These are phyloP conservation scores for Euura lappo DNA, from an alignment of 1,140 invertebrate species.

Conservation along the genomic window DNA sequence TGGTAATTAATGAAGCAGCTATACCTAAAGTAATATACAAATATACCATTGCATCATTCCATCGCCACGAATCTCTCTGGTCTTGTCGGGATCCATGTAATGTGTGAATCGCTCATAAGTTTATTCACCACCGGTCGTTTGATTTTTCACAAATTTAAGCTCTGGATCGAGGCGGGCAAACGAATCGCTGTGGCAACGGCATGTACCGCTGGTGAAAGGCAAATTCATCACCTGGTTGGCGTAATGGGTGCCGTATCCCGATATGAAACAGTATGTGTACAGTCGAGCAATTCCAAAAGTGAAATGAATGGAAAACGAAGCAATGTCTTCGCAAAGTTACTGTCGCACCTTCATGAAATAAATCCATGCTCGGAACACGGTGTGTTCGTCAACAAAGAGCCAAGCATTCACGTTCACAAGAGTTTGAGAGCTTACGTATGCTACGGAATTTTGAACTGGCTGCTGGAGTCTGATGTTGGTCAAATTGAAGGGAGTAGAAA, in stretches of 20 bases:
- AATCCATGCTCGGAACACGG: constrained; percentile 27
- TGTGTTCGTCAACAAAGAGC: constrained; percentile 31
- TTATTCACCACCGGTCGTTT: too few species aligned
- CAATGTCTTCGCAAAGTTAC: constrained; percentile 34
- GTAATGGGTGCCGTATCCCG: constrained; percentile 37
- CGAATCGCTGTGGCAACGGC: constrained; percentile 42
- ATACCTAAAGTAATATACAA: too few species aligned
- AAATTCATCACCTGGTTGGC: constrained; percentile 38
- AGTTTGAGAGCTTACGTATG: constrained; percentile 52
- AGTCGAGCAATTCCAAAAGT: background rate
- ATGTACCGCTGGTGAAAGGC: constrained; percentile 29
- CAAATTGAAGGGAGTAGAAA: constrained; percentile 22
- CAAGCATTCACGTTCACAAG: constrained; percentile 20
- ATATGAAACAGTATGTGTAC: constrained; percentile 28
- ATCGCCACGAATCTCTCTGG: too few species aligned
- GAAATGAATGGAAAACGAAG: constrained; percentile 12
- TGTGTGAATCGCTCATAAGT: too few species aligned
- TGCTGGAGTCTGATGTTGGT: constrained; percentile 19
- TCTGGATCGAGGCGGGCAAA: constrained; percentile 44
- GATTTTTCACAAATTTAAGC: background rate
- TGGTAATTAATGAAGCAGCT: background rate
- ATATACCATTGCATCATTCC: too few species aligned
- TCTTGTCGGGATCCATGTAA: too few species aligned
- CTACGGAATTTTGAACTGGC: constrained; percentile 44
- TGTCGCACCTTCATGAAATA: constrained; percentile 37